Evolutionary conservation across 2,888 invertebrate species (phyloP), one percentile per base, ranked within the genome.

Genomic region (Drosophila heteroneura): DNA sequence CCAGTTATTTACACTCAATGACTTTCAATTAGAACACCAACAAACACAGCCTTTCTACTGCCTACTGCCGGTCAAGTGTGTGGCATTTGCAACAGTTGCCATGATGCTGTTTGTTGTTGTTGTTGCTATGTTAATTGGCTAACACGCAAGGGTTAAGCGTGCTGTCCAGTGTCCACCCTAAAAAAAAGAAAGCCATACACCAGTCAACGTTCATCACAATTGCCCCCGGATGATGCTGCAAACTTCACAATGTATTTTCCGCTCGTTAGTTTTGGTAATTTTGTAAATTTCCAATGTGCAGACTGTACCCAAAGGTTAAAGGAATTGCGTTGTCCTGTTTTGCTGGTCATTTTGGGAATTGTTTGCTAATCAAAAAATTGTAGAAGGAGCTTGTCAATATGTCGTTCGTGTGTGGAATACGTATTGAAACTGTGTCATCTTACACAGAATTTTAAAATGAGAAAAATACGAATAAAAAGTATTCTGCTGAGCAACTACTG

Each of bases 211-310:
- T 37, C 66, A 71, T 79, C 73, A 69, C 73, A 69, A 62, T 75
- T 68, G 59, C 53, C 66, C 70, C 19, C 7, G 37, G 70, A 78
- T 75, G 80, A 81, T 76, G 82, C 70, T 61, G 89, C 78, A 79
- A 71, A 89, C 84, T 82, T 87, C 77, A 83, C 83, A 87, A 83
- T 63, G 80, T 76, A 90, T 89, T 87, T 90, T 83, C 75, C 68
- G 84, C 90, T 90, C 76, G 89, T 90, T 87, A 82, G 74, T 78
- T 78, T 76, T 64, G 64, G 59, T 72, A 60, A 57, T 72, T 83
- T 74, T 76, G 66, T 44, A 70, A 66, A 73, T 77, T 76, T 57
- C 67, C 37, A 72, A 67, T 59, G 32, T 39, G 30, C 37, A 28
- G 37, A 60, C 73, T 76, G 75, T 76, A 77, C 69, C 28, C n/a